Percentiles rank a stretch among this genome's conserved stretches.
Conservation (phyloP, 2,113 vertebrate genomes). For the Brevimyrus niger region DNA sequence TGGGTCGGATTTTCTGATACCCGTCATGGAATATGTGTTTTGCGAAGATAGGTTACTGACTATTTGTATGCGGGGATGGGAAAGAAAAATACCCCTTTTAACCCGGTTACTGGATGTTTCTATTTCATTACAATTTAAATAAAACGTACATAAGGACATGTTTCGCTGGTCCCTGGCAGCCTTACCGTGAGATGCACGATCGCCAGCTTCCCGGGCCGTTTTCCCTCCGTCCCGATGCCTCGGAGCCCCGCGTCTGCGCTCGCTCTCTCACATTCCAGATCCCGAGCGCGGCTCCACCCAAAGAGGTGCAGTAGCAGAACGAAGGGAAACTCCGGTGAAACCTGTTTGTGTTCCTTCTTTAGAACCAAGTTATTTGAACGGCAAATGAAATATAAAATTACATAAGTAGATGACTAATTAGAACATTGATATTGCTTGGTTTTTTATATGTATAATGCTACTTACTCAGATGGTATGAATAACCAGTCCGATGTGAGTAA, state of each 20-base stretch:
- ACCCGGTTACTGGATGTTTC: not conserved
- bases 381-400: not conserved
- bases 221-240: not conserved
- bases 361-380: not conserved
- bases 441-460: not conserved
- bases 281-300: not conserved
- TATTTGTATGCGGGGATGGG: too few relatives aligned
- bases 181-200: not conserved
- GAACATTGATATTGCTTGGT: not conserved
- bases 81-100: not conserved
- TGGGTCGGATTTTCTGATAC: not conserved
- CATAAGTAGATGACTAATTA: conserved; percentile 1
- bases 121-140: not conserved
- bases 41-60: not conserved
- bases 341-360: not conserved
- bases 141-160: too few relatives aligned
- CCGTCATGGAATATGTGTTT: not conserved
- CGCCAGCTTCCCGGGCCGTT: not conserved
- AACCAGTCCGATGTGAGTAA: not conserved
- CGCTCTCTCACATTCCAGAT: conserved; percentile 5
- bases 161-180: too few relatives aligned
- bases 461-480: not conserved
- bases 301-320: not conserved
- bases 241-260: too few relatives aligned
- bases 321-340: conserved; percentile 1